Conservation (phyloP, 2,797 vertebrate species). For the Furcifer pardalis region DNA sequence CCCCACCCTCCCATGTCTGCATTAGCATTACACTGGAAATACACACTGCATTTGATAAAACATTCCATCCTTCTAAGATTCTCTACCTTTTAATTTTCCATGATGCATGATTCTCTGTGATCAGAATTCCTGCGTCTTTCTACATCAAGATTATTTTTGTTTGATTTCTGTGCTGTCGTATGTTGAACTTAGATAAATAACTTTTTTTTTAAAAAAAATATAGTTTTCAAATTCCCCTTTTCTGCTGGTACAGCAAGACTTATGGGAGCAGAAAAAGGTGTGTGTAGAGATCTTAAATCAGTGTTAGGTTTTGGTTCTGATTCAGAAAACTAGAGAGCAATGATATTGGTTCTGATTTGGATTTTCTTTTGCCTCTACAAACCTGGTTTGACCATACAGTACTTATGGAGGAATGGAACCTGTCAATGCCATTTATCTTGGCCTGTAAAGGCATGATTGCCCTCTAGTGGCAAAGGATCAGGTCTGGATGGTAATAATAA, state of each 20-base stretch:
- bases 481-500: too few species aligned
- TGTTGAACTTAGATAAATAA: too few species aligned
- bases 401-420: too few species aligned
- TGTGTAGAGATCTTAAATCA: neutral
- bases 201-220: too few species aligned
- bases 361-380: neutral
- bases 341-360: neutral
- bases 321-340: neutral
- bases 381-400: neutral
- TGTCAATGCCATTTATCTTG: neutral
- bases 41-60: too few species aligned
- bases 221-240: too few species aligned
- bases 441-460: slow-evolving; percentile 14
- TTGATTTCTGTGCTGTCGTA: neutral
- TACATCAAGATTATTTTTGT: neutral
- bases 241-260: too few species aligned
- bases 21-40: neutral
- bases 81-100: neutral
- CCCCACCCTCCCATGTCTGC: neutral
- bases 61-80: too few species aligned
- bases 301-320: neutral
- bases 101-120: neutral
- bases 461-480: slow-evolving; percentile 8
- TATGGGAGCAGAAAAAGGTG: neutral
- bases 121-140: neutral